These are phyloP conservation scores for Catharus minimus DNA, from an alignment of 2,113 vertebrate species.

Conservation along the genomic window DNA sequence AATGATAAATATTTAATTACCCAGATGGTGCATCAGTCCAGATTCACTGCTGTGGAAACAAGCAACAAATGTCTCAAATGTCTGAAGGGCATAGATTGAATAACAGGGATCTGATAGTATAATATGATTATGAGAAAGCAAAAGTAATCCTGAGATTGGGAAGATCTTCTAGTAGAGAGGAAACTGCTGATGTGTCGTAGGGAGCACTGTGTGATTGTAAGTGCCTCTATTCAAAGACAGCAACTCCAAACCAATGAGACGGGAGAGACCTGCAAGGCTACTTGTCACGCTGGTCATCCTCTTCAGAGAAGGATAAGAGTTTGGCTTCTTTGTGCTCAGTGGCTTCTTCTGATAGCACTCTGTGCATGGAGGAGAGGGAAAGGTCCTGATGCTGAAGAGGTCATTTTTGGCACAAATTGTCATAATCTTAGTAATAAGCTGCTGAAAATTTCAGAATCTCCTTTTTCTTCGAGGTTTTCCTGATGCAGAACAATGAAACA, in stretches of 20 bases:
- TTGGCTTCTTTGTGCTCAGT: neutral
- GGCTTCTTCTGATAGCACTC: neutral
- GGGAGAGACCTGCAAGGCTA: neutral
- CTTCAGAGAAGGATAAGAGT: neutral
- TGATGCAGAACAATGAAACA: neutral
- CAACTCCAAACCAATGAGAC: neutral
- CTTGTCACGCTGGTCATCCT: neutral
- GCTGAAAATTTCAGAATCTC: neutral
- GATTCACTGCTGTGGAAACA: neutral
- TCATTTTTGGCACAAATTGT: neutral
- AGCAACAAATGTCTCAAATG: neutral
- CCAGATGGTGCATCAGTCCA: neutral
- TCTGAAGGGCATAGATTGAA: neutral
- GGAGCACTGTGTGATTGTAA: neutral
- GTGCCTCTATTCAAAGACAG: rapidly evolving
- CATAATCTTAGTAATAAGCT: neutral
- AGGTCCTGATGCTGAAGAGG: neutral
- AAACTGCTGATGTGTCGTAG: neutral
- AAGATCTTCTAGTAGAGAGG: neutral
- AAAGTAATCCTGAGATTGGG: neutral
- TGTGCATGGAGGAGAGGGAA: neutral
- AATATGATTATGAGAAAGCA: neutral
- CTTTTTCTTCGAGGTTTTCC: neutral
- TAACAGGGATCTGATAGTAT: neutral
- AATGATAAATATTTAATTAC: neutral